Conservation (phyloP, 2,888 invertebrate genomes). For the Emesis russula region DNA sequence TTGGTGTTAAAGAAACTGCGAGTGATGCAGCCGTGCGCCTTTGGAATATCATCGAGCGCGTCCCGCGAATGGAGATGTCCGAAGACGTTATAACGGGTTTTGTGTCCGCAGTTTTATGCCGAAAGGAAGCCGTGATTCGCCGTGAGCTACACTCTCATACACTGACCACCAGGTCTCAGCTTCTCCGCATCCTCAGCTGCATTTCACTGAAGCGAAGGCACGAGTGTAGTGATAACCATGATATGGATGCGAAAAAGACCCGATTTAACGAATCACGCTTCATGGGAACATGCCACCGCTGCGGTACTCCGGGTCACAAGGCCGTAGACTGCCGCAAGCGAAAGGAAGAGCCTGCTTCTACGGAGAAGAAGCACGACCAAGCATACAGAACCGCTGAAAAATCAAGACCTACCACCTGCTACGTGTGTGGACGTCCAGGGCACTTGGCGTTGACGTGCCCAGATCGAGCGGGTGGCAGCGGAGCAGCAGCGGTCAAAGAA, state of each 20-base stretch:
- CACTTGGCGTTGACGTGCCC: background rate
- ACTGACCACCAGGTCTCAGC: slow-evolving; percentile 38
- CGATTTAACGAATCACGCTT: background rate
- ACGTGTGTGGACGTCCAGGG: background rate
- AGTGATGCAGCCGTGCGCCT: slow-evolving; percentile 49
- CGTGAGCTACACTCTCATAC: slow-evolving; percentile 50
- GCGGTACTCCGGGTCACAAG: background rate
- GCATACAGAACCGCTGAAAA: background rate
- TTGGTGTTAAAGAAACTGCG: slow-evolving; percentile 33
- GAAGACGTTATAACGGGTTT: slow-evolving; percentile 44
- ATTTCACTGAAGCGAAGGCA: slow-evolving; percentile 34
- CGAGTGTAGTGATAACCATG: slow-evolving; percentile 6
- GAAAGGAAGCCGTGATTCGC: slow-evolving; percentile 37
- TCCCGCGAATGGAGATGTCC: slow-evolving; percentile 36
- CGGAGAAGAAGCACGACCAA: background rate
- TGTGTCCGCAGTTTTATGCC: slow-evolving; percentile 40
- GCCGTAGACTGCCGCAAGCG: background rate
- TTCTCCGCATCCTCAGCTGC: slow-evolving; percentile 35
- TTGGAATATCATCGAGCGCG: slow-evolving; percentile 47
- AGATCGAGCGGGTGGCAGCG: background rate
- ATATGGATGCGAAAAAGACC: slow-evolving; percentile 4
- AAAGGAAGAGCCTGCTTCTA: background rate
- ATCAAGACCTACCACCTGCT: slow-evolving; percentile 25
- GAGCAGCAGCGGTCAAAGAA: background rate
- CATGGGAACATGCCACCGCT: background rate